Evolutionary conservation across 2,797 vertebrate species (phyloP), one percentile per base, ranked within the genome.

Genomic region (Tapirus indicus): DNA sequence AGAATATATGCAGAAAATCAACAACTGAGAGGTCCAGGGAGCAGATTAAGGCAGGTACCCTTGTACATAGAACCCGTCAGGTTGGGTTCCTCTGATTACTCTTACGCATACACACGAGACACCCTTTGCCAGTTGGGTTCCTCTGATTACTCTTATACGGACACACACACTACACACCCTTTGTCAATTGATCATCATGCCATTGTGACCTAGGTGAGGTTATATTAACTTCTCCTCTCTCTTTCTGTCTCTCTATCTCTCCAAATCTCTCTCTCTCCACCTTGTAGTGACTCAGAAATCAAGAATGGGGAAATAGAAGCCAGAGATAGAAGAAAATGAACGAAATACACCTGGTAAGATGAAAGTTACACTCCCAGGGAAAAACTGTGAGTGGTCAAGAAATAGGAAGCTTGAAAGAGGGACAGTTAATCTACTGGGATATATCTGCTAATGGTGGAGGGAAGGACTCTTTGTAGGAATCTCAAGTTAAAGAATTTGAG

Each of bases 351-450:
- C 32, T 72, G 25, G 66, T 47, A 54, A 90, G 64, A 90, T 96
- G 54, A 87, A 87, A 95, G 78, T 66, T 84, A 93, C 47, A 29
- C 66, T 44, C 20, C 29, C 35, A 62, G 85, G 56, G 80, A 80
- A 95, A 87, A 85, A 79, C 62, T 47, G 32, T 41, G 68, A 74
- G 41, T 96, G 41, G 13, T 78, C 27, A 94, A 84, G 27, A 96
- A 88, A 78, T 44, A 86, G 47, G 49, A 97, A 96, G 21, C 32
- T 95, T 88, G 66, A 85, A 94, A 92, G 32, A 87, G 25, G 27
- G 38, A 44, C 58, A 84, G 60, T 88, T 84, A 64, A 71, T 80
- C 60, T 90, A 90, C n/a, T 85, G 41, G 16, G 17, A 35, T 49
- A 11, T 29, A 80, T 47, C 49, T 91, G 41, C 32, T 79, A 87